phyloP scores from a whole-genome alignment of 2,888 invertebrate genomes.

The Buathra laborator region DNA sequence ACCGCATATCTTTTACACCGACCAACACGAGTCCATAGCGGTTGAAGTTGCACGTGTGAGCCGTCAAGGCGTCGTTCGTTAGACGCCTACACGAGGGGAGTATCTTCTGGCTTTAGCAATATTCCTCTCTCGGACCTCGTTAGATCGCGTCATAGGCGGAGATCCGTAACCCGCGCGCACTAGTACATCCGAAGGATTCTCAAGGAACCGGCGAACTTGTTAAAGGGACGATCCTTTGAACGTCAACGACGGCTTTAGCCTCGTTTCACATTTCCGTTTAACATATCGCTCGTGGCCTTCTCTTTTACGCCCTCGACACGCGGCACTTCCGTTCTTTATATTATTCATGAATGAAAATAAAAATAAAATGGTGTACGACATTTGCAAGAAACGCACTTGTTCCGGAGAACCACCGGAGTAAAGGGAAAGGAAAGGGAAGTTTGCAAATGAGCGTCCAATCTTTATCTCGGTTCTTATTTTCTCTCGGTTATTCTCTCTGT shows the following conservation, averaged over 20 bases:
- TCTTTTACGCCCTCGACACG: background rate
- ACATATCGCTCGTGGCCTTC: conserved; percentile 12
- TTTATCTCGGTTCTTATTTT: conserved; percentile 35
- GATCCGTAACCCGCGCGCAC: background rate
- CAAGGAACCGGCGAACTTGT: conserved; percentile 31
- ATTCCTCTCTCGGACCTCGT: conserved; percentile 44
- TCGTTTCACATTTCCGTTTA: conserved; percentile 44
- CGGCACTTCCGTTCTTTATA: conserved; percentile 25
- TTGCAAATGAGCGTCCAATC: conserved; percentile 52
- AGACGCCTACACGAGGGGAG: conserved; percentile 58
- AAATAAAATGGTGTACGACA: conserved; percentile 2
- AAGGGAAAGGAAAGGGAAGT: background rate
- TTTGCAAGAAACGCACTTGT: conserved; percentile 9
- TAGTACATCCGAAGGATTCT: background rate
- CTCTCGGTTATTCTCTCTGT: conserved; percentile 38
- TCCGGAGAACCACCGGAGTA: background rate
- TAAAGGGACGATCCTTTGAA: conserved; percentile 39
- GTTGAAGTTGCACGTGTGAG: conserved; percentile 39
- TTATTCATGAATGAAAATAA: conserved; percentile 16
- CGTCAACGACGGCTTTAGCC: conserved; percentile 15
- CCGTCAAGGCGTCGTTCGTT: conserved; percentile 71
- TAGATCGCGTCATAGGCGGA: conserved; percentile 24
- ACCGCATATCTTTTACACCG: background rate
- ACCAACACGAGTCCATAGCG: background rate
- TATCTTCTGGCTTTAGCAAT: conserved; percentile 63